Evolutionary conservation across 2,113 vertebrate species (phyloP), one percentile per base, ranked within the genome.

Genomic region (Uria lomvia): DNA sequence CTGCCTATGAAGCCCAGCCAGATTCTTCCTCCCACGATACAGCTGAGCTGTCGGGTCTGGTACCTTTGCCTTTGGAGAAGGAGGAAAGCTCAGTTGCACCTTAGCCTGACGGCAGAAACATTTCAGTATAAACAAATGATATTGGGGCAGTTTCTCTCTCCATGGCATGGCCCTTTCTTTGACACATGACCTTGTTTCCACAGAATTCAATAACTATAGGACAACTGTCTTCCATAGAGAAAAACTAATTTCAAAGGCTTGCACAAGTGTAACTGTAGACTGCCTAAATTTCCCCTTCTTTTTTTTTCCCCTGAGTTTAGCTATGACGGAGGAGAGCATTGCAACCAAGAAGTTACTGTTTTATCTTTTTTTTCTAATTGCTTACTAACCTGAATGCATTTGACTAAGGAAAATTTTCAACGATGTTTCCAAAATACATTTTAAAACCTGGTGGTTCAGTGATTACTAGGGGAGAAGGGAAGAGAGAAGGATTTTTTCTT

Each of bases 21-120:
- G 24, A 42, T 1, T 1, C 47, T 67, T 72, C 26, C 15, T 88
- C 30, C 20, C n/a, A 36, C 0, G 0, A 27, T 21, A 42, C 0
- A 7, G 6, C 9, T 52, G 29, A 77, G 49, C 36, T 45, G n/a
- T 19, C 2, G 0, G 3, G 6, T 50, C 60, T 66, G 21, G 6
- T 23, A n/a, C 11, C 12, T 91, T 70, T 68, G 10, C 6, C 16
- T 43, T 34, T 73, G 63, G 30, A 86, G 20, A 11, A 83, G n/a
- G 6, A 90, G 24, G 60, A 91, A 94, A 71, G 6, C 36, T 63
- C 29, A 58, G 34, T 9, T 17, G 16, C 16, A 65, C 20, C 8
- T 5, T 19, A 88, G n/a, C 1, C 8, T 2, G 15, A 3, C 32
- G 3, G 1, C 0, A 72, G 22, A 55, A 77, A 78, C 14, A 15